phyloP scores from a whole-genome alignment of 2,113 vertebrate genomes.

The Dicrurus megarhynchus region DNA sequence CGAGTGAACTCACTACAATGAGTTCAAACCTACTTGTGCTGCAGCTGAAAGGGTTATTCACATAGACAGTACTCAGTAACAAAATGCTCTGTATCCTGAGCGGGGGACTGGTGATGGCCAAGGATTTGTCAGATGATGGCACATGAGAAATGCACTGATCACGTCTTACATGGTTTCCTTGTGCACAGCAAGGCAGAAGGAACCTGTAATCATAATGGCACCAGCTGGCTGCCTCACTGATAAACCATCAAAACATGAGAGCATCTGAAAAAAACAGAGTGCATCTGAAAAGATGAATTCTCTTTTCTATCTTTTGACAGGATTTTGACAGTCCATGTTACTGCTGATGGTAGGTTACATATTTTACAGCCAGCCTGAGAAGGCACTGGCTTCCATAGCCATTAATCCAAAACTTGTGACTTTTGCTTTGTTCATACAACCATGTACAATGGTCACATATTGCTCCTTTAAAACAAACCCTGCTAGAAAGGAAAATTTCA shows the following conservation, averaged over 20 bases:
- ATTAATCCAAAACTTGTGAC: background rate
- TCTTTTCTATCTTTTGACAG: background rate
- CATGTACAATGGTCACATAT: background rate
- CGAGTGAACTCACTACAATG: background rate
- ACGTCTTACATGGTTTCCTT: background rate
- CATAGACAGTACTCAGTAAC: background rate
- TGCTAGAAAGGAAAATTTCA: background rate
- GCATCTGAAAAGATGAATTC: background rate
- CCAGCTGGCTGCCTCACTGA: background rate
- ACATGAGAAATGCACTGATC: background rate
- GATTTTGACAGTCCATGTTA: background rate
- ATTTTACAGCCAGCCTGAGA: background rate
- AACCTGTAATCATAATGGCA: background rate
- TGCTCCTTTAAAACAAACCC: background rate
- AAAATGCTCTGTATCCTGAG: background rate
- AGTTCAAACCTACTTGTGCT: background rate
- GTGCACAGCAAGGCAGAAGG: background rate
- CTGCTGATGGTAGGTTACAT: background rate
- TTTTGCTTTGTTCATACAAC: background rate
- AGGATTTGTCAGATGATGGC: background rate
- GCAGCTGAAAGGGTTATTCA: background rate
- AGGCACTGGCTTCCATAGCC: background rate
- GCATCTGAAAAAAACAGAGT: accelerated
- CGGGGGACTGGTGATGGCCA: background rate
- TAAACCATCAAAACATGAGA: background rate